Evolutionary conservation across 2,888 invertebrate genomes (phyloP).

Genomic region (Gastracanthus pulcherrimus): DNA sequence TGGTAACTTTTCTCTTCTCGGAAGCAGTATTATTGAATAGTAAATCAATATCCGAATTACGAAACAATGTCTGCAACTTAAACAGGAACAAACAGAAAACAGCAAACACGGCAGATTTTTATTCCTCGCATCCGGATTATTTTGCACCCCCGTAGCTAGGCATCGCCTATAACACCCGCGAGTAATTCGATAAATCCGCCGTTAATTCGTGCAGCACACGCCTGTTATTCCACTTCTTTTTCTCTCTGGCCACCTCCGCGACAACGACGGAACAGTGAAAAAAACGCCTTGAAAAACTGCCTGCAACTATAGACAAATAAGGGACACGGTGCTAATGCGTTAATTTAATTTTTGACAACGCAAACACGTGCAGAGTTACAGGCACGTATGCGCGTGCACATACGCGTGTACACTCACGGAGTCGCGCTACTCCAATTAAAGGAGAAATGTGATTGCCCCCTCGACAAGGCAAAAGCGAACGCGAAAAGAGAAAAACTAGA

Average conservation of each 20-base stretch:
- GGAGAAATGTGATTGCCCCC: constrained; percentile 30
- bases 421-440: constrained; percentile 24
- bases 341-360: constrained; percentile 17
- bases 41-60: no score
- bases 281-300: not conserved
- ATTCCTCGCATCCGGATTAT: no score
- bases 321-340: not conserved
- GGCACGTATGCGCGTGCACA: not conserved
- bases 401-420: not conserved
- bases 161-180: no score
- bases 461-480: not conserved
- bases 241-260: not conserved
- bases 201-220: not conserved
- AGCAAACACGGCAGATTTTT: no score
- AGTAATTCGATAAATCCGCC: constrained; percentile 6
- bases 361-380: no score
- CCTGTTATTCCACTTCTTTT: not conserved
- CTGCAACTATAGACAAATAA: not conserved
- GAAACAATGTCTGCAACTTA: no score
- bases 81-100: no score
- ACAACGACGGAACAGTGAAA: not conserved
- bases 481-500: not conserved
- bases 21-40: no score
- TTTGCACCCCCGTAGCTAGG: no score
- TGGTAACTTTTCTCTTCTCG: no score